Conservation (phyloP, 35 echinoderm and acorn worm species). For the Apostichopus parvimensis region DNA sequence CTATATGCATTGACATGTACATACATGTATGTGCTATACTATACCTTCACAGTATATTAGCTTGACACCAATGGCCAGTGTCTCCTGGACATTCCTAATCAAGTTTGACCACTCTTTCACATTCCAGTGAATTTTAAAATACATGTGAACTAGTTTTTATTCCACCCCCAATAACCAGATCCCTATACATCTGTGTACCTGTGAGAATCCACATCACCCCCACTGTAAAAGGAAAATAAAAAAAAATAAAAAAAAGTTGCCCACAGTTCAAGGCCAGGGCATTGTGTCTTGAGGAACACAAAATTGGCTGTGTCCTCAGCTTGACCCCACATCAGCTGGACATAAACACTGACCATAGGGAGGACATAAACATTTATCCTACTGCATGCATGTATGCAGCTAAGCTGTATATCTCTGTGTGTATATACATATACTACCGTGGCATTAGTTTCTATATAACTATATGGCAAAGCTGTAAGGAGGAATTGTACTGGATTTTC, state of each 20-base stretch:
- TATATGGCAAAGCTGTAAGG: too few relatives aligned
- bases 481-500: too few relatives aligned
- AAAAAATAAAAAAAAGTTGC: not conserved
- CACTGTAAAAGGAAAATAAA: not conserved
- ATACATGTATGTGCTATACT: too few relatives aligned
- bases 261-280: constrained; percentile 44
- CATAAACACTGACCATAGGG: not conserved
- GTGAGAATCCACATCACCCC: not conserved
- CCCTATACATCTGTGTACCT: not conserved
- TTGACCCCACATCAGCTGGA: constrained; percentile 6
- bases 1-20: too few relatives aligned
- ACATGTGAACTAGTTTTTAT: not conserved
- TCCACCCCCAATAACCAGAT: not conserved
- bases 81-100: not conserved
- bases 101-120: not conserved
- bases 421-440: too few relatives aligned
- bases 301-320: not conserved
- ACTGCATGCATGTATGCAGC: not conserved
- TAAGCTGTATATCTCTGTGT: not conserved
- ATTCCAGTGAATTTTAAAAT: not conserved
- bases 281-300: constrained; percentile 12
- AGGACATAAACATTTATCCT: not conserved
- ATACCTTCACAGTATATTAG: too few relatives aligned
- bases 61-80: too few relatives aligned
- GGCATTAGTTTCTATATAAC: too few relatives aligned